A percentile compares a stretch with the other conserved stretches of the same genome.
These are phyloP conservation scores for Crenichthys baileyi DNA, from an alignment of 2,797 vertebrate species.

Conservation along the genomic window DNA sequence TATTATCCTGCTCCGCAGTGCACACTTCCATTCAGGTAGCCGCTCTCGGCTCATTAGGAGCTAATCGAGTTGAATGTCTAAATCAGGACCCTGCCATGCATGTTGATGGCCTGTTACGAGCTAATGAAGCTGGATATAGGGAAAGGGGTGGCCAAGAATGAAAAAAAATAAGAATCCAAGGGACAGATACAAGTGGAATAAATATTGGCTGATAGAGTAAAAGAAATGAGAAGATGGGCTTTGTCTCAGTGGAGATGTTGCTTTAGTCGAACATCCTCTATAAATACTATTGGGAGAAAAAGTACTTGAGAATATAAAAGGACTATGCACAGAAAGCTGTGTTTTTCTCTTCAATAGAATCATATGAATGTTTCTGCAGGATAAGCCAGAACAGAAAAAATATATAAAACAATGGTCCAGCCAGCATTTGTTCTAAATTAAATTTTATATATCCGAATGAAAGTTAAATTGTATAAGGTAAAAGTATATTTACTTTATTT, in stretches of 20 bases:
- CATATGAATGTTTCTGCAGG: not conserved
- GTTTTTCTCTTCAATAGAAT: not conserved
- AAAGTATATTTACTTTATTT: not conserved
- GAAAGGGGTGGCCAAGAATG: conserved; percentile 43
- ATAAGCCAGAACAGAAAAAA: not conserved
- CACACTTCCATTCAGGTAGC: conserved; percentile 68
- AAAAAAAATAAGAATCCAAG: conserved; percentile 46
- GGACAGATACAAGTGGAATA: conserved; percentile 69
- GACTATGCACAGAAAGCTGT: not conserved
- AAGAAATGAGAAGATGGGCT: conserved; percentile 34
- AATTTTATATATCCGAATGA: not conserved
- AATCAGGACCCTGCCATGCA: conserved; percentile 87
- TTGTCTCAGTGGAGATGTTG: conserved; percentile 25
- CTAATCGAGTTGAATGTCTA: conserved; percentile 87
- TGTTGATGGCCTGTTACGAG: conserved; percentile 89
- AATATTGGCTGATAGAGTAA: conserved; percentile 54
- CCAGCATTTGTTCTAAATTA: not conserved
- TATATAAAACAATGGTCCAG: not conserved
- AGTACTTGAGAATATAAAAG: not conserved
- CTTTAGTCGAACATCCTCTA: conserved; percentile 18
- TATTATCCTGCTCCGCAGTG: conserved; percentile 49
- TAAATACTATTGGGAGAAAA: not conserved
- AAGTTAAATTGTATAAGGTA: not conserved
- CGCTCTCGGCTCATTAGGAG: conserved; percentile 77
- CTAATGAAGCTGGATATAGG: conserved; percentile 85